Evolutionary conservation across 2,797 vertebrate species (phyloP), one percentile per base, ranked within the genome.

Genomic region (Leucoraja ocellata): DNA sequence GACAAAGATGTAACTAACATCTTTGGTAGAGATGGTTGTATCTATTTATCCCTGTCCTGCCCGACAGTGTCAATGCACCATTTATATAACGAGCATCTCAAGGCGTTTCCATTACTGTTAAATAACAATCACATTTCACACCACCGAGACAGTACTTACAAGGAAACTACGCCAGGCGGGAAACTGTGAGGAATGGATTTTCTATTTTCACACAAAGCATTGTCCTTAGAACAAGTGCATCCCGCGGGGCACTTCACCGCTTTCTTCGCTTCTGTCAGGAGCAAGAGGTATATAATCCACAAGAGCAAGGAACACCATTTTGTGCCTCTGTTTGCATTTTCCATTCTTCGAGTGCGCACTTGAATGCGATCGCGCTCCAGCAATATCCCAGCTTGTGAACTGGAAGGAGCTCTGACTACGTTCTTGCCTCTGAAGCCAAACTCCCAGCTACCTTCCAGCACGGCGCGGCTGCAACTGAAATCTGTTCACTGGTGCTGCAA

Each of bases 191-290:
- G 98, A 95, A 99, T 98, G 93, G 97, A 96, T 96, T 97, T 97
- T 95, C 98, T 98, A 95, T 97, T 98, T 95, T 99, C 98, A 96
- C 99, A 99, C 96, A 99, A 97, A 95, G 98, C 99, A 95, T 99
- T 99, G 96, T 99, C 99, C 97, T 99, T 99, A 95, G 98, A 99
- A 97, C 99, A 99, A 94, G 98, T 98, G 95, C 99, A 99, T 96
- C 97, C 98, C 79, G 95, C 94, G 94, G 98, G 99, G 95, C 99
- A 99, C 96, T 97, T 97, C 95, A 98, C 96, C 39, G 96, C 96
- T 95, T 97, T 98, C 95, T 98, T 98, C 95, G 97, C 97, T 94
- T 98, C 97, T 94, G 96, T 96, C 93, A 97, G 95, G 95, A 98
- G 94, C 96, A 97, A 96, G 94, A 96, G 95, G 94, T 96, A 97